Evolutionary conservation across 1,140 invertebrate species (phyloP).

Genomic region (Hetaerina americana): DNA sequence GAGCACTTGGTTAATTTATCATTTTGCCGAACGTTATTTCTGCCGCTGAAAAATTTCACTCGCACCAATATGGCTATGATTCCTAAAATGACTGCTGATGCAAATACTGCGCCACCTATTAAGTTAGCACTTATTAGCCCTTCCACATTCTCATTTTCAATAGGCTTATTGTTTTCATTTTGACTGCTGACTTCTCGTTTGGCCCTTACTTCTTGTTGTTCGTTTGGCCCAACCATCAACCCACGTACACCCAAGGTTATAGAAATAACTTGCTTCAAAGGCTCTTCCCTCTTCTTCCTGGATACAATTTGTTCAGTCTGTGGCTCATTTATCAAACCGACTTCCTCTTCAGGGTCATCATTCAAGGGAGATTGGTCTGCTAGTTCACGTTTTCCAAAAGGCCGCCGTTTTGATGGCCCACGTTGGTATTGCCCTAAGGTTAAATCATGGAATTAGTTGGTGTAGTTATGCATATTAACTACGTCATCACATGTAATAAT

Average conservation of each 20-base stretch:
- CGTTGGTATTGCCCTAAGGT: not conserved
- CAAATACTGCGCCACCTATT: not conserved
- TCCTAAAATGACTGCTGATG: not conserved
- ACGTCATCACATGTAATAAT: no score
- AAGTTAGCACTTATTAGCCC: not conserved
- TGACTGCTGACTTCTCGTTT: not conserved
- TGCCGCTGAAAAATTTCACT: no score
- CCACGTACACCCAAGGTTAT: not conserved
- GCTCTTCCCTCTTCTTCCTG: not conserved
- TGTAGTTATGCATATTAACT: no score
- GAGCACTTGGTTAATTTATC: no score
- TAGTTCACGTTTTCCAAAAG: not conserved
- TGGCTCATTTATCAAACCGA: not conserved
- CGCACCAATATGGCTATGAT: no score
- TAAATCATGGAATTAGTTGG: no score
- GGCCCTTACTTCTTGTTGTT: not conserved
- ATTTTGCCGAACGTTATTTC: no score
- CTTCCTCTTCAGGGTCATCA: not conserved
- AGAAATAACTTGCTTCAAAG: not conserved
- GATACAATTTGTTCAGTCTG: no score
- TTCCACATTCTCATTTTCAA: not conserved
- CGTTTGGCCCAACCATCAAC: not conserved
- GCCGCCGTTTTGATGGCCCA: not conserved
- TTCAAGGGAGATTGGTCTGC: not conserved
- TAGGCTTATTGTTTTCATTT: not conserved